A percentile compares a stretch with the other conserved stretches of the same genome.
These are phyloP conservation scores for Odiellus spinosus DNA, from an alignment of 2,888 invertebrate species.

Conservation along the genomic window DNA sequence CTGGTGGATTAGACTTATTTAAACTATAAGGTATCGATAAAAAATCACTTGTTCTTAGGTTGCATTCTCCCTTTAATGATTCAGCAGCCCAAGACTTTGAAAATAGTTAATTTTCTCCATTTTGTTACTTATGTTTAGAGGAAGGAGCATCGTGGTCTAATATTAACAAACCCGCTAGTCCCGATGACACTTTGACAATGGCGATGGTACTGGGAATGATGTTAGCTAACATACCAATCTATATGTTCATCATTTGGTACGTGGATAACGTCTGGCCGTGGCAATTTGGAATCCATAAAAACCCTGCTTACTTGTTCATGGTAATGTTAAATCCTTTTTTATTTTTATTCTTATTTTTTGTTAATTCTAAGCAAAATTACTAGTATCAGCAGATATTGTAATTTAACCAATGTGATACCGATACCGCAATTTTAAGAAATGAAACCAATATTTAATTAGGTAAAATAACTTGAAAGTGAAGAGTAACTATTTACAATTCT, in stretches of 20 bases:
- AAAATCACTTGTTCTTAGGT: no score
- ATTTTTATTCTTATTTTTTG: neutral
- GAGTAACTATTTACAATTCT: no score
- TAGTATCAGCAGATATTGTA: neutral
- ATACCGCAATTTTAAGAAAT: no score
- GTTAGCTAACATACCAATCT: constrained; percentile 8
- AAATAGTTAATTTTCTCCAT: neutral
- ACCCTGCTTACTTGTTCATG: constrained; percentile 61
- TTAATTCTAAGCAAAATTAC: neutral
- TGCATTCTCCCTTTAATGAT: no score
- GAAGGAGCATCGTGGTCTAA: constrained; percentile 2
- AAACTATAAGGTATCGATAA: no score
- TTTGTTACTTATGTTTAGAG: neutral
- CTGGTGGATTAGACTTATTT: no score
- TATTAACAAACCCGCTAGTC: neutral
- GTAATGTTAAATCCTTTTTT: constrained; percentile 33
- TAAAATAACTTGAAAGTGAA: no score
- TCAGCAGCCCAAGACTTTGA: neutral
- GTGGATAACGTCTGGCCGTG: constrained; percentile 75
- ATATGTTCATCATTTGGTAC: constrained; percentile 55
- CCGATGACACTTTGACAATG: neutral
- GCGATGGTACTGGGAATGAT: constrained; percentile 5
- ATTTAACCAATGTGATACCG: no score
- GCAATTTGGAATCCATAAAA: constrained; percentile 61
- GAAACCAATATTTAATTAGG: no score